phyloP scores from a whole-genome alignment of 1,140 invertebrate genomes.

The Drosophila malerkotliana region DNA sequence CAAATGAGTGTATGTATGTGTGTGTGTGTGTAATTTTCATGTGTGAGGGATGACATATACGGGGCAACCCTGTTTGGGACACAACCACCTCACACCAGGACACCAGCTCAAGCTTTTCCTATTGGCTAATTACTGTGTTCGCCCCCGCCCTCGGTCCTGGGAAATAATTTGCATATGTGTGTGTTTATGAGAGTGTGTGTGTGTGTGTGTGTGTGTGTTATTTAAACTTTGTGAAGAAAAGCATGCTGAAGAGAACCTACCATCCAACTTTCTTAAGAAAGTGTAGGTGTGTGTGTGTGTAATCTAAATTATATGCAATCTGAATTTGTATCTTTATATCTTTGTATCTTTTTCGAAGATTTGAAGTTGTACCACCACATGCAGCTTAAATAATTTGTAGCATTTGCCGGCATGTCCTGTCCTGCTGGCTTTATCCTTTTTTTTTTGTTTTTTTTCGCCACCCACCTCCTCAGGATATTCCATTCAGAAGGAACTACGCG shows the following conservation, averaged over 20 bases:
- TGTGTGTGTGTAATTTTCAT: neutral
- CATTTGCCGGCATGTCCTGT: conserved; percentile 48
- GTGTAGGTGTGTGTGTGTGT: conserved; percentile 17
- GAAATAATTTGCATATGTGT: conserved; percentile 70
- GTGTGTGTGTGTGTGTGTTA: conserved; percentile 37
- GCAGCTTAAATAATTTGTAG: conserved; percentile 77
- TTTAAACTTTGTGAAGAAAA: conserved; percentile 23
- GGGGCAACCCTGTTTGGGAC: conserved; percentile 34
- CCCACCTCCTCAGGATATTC: conserved; percentile 1
- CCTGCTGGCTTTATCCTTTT: neutral
- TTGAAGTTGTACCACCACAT: conserved; percentile 32
- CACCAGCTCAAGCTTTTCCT: conserved; percentile 70
- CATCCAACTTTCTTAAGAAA: neutral
- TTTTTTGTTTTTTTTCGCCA: neutral
- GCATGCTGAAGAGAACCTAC: conserved; percentile 8
- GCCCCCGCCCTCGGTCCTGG: conserved; percentile 23
- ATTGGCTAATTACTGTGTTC: conserved; percentile 75
- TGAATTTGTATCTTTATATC: conserved; percentile 1
- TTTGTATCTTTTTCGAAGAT: conserved; percentile 34
- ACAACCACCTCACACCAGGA: conserved; percentile 41
- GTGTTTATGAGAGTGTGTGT: conserved; percentile 30
- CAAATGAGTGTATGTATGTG: conserved; percentile 8
- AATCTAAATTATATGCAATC: conserved; percentile 58
- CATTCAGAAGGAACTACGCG: conserved; percentile 38
- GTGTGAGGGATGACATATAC: conserved; percentile 31